Conservation (phyloP, 2,888 invertebrate genomes). For the Noctua janthe region DNA sequence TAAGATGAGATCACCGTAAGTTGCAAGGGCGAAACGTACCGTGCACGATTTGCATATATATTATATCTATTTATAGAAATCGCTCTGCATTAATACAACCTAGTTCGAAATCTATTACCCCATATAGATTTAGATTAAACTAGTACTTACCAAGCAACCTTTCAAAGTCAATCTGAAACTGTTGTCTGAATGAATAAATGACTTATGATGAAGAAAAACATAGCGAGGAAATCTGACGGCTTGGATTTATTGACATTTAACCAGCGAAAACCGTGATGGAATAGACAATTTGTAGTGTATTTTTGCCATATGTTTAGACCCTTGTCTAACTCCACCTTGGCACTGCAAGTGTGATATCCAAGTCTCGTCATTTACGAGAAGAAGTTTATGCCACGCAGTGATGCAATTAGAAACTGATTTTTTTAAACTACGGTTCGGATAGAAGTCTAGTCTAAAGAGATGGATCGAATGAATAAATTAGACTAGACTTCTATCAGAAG, state of each 20-base stretch:
- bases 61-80: not conserved
- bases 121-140: not conserved
- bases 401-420: not conserved
- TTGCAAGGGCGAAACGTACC: constrained; percentile 34
- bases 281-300: not conserved
- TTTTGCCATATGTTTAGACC: not conserved
- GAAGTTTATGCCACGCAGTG: not conserved
- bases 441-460: too few species aligned
- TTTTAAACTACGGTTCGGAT: not conserved
- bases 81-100: not conserved
- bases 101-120: not conserved
- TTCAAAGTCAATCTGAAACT: not conserved
- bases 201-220: too few species aligned
- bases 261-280: not conserved
- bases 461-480: not conserved
- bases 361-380: not conserved
- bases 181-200: not conserved
- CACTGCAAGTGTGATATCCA: not conserved
- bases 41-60: constrained; percentile 11
- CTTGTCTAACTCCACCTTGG: too few species aligned
- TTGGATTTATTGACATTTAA: not conserved
- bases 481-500: not conserved
- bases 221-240: too few species aligned
- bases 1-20: constrained; percentile 40
- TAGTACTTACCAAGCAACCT: not conserved